These are phyloP conservation scores for Indri indri DNA, from an alignment of 2,113 vertebrate species.

Conservation along the genomic window DNA sequence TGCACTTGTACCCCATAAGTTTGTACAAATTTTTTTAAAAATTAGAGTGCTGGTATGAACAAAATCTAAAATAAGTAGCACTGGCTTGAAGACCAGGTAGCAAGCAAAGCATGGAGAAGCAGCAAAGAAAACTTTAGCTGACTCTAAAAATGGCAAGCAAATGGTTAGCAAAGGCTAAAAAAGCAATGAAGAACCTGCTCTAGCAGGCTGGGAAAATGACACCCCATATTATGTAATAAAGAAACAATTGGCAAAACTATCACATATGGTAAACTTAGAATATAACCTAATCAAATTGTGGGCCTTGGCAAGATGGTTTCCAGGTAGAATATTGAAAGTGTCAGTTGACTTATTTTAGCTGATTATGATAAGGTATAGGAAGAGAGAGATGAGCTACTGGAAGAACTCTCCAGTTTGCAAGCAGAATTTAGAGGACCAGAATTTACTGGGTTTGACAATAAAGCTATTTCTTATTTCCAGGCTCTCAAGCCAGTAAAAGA, in stretches of 20 bases:
- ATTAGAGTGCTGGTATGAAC: neutral
- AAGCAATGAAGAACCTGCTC: neutral
- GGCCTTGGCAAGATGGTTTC: neutral
- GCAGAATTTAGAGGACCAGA: conserved; percentile 43
- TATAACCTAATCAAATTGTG: conserved; percentile 6
- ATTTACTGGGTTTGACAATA: neutral
- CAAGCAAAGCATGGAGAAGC: neutral
- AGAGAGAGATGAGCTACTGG: neutral
- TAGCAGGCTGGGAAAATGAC: neutral
- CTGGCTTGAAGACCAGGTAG: neutral
- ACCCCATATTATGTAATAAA: neutral
- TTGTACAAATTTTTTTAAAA: no score
- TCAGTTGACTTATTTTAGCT: neutral
- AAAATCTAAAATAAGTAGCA: neutral
- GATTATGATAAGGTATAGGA: neutral
- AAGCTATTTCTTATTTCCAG: conserved; percentile 21
- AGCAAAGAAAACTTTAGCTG: neutral
- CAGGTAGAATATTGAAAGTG: neutral
- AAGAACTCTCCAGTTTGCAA: neutral
- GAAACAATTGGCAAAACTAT: neutral
- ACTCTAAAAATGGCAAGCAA: neutral
- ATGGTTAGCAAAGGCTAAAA: neutral
- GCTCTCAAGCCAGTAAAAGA: neutral
- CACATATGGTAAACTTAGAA: neutral
- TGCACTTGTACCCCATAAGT: no score